Evolutionary conservation across 2,113 vertebrate genomes (phyloP).

Genomic region (Tetrao urogallus): DNA sequence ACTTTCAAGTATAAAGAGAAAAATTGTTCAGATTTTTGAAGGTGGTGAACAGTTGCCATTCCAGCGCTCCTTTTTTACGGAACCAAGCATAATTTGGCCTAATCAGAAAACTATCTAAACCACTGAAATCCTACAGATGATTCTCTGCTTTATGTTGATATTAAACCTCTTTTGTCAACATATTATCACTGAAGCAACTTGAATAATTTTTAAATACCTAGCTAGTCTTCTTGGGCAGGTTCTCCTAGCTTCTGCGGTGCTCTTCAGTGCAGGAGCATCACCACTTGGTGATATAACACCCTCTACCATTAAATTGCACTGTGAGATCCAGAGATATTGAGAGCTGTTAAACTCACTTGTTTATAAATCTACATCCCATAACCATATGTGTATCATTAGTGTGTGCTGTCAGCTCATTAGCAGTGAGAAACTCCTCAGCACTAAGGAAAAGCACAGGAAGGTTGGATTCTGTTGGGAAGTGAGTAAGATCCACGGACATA

Average conservation of each 20-base stretch:
- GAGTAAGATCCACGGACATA: not conserved
- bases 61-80: not conserved
- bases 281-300: not conserved
- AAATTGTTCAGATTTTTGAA: not conserved
- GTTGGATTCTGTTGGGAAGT: constrained; percentile 26
- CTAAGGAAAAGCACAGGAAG: constrained; percentile 35
- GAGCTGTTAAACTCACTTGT: not conserved
- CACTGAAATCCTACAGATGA: not conserved
- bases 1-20: not conserved
- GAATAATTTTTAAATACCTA: not conserved
- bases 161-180: not conserved
- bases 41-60: constrained; percentile 20
- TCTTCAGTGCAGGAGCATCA: not conserved
- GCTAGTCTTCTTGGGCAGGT: not conserved
- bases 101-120: constrained; percentile 5
- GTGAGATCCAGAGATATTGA: not conserved
- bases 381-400: not conserved
- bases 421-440: not conserved
- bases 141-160: not conserved
- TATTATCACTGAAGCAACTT: not conserved
- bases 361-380: not conserved
- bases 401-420: not conserved
- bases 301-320: not conserved
- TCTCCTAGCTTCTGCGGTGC: not conserved
- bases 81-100: not conserved